Evolutionary conservation across 2,797 vertebrate genomes (phyloP).

Genomic region (Corythornis leucogaster): DNA sequence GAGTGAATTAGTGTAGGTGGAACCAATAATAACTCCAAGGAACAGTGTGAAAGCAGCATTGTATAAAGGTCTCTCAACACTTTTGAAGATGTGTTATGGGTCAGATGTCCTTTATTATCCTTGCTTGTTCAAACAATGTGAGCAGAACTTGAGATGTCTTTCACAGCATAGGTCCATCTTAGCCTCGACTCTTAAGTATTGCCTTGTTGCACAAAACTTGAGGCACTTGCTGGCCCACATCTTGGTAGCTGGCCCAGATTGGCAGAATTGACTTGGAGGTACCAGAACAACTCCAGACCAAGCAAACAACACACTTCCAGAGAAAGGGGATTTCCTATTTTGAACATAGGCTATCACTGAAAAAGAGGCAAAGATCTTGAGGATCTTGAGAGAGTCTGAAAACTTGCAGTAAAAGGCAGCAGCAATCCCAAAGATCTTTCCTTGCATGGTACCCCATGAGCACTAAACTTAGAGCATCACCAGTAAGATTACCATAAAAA

Average conservation of each 20-base stretch:
- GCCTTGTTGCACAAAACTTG: too few species aligned
- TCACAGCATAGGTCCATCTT: not conserved
- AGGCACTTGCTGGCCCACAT: not conserved
- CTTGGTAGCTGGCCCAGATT: not conserved
- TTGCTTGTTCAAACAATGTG: not conserved
- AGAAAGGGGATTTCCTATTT: not conserved
- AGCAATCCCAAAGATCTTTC: fast-evolving
- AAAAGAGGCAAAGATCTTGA: not conserved
- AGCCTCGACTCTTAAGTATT: not conserved
- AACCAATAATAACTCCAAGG: slow-evolving; percentile 61
- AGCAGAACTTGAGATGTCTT: not conserved
- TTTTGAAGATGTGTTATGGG: not conserved
- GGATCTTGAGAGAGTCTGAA: not conserved
- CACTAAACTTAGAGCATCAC: not conserved
- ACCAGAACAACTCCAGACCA: not conserved
- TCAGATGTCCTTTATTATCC: not conserved
- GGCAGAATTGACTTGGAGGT: not conserved
- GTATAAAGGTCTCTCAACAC: slow-evolving; percentile 7
- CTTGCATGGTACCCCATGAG: fast-evolving
- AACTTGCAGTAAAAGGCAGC: not conserved
- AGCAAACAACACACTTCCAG: not conserved
- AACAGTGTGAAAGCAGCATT: slow-evolving; percentile 5
- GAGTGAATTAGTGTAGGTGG: slow-evolving; percentile 54
- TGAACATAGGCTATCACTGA: not conserved
- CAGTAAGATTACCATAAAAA: not conserved